A percentile compares a stretch with the other conserved stretches of the same genome.
Evolutionary conservation across 2,888 invertebrate genomes (phyloP).

Genomic region (Lathronympha strigana): DNA sequence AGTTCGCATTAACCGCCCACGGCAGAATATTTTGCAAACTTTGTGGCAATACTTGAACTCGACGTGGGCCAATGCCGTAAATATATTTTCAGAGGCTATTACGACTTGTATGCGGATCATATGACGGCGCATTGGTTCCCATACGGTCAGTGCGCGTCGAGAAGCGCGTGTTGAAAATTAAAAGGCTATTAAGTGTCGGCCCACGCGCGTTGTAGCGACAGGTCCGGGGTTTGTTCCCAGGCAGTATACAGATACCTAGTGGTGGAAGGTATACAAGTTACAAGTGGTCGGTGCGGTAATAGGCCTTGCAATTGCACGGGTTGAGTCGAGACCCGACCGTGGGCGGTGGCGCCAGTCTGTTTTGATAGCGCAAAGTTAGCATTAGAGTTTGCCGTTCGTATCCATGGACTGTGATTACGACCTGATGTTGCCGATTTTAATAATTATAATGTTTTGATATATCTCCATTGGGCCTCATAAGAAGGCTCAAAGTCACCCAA

Average conservation of each 20-base stretch:
- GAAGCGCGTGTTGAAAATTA: constrained; percentile 76
- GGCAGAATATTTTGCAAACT: constrained; percentile 33
- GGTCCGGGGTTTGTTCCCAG: constrained; percentile 65
- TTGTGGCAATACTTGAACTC: constrained; percentile 31
- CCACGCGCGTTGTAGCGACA: constrained; percentile 65
- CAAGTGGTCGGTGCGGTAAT: constrained; percentile 54
- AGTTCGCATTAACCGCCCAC: constrained; percentile 34
- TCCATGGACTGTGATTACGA: constrained; percentile 61
- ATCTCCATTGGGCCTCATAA: too few relatives aligned
- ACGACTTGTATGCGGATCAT: constrained; percentile 53
- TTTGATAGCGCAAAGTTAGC: constrained; percentile 53
- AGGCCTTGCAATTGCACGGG: constrained; percentile 54
- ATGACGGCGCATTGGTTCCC: constrained; percentile 63
- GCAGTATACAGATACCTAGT: constrained; percentile 45
- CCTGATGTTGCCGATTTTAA: constrained; percentile 62
- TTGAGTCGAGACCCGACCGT: constrained; percentile 51
- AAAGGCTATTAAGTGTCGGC: constrained; percentile 75
- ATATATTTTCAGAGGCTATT: constrained; percentile 59
- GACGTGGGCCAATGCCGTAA: constrained; percentile 39
- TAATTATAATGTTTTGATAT: constrained; percentile 62
- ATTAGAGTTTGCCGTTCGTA: constrained; percentile 47
- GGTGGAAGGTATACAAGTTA: constrained; percentile 37
- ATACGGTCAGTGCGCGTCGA: constrained; percentile 56
- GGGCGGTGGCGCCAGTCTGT: constrained; percentile 60
- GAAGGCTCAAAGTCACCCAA: too few relatives aligned